phyloP scores from a whole-genome alignment of 2,797 vertebrate species.

The Myotis vivesi region DNA sequence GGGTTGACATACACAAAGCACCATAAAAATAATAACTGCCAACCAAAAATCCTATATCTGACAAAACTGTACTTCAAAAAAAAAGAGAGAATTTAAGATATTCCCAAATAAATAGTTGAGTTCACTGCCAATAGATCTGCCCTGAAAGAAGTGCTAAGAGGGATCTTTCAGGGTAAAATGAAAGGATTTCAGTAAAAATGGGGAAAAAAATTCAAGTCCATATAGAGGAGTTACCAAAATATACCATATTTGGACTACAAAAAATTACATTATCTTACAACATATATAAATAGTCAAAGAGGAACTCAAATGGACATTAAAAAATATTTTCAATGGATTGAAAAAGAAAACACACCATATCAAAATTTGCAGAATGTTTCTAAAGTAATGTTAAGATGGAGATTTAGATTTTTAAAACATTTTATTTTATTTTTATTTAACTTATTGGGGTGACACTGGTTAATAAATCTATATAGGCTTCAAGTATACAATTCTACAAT shows the following conservation, averaged over 20 bases:
- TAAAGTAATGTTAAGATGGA: neutral
- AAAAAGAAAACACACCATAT: neutral
- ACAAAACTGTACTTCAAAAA: neutral
- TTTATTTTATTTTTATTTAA: neutral
- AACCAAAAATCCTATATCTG: neutral
- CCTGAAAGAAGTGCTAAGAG: neutral
- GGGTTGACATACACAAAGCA: neutral
- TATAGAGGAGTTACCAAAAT: neutral
- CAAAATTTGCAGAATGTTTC: neutral
- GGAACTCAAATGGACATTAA: neutral
- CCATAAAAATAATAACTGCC: neutral
- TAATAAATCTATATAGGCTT: neutral
- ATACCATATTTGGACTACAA: neutral
- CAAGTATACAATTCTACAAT: neutral
- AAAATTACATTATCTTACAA: neutral
- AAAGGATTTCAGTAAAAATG: neutral
- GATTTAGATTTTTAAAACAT: neutral
- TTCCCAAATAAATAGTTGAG: neutral
- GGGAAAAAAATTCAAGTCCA: neutral
- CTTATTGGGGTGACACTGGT: neutral
- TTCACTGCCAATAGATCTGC: neutral
- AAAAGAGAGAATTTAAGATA: neutral
- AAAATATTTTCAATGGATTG: neutral
- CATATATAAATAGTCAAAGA: neutral
- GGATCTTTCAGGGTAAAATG: neutral